Evolutionary conservation across 2,113 vertebrate genomes (phyloP), one percentile per base, ranked within the genome.

Genomic region (Pelvicachromis taeniatus): DNA sequence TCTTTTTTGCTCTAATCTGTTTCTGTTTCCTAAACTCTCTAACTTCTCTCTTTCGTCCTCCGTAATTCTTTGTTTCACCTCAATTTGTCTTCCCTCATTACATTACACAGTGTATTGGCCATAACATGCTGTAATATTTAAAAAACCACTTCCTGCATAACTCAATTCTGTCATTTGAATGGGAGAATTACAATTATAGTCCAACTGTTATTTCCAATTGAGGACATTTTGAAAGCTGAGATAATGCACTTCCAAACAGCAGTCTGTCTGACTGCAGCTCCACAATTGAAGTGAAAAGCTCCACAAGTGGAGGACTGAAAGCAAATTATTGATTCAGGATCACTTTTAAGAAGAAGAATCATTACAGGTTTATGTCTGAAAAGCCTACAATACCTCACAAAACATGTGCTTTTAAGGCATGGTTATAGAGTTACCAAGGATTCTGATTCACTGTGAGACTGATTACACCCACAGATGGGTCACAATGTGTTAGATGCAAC

Each of bases 121-220:
- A 50, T 52, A 54, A 14, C 78, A 65, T 38, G 19, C 23, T 68
- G 52, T 52, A 58, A 53, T 85, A 31, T 26, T 68, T 50, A 63
- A 63, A 73, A 61, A 81, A 73, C 52, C 61, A 13, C 77, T 80
- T 87, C 52, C 35, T 48, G 8, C n/a, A 31, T 21, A 75, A 63
- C 48, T 77, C 79, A 78, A n/a, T 80, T 73, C 79, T 78, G 6
- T 78, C 70, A 56, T 77, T 87, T 84, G 50, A 68, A 77, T 23
- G 9, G 26, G 21, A 80, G 42, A 73, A 87, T 81, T 68, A 68
- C 40, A 81, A 82, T 88, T 75, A 77, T 45, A 68, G 9, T 8
- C 31, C 55, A 86, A 79, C 85, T 80, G 68, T 73, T 29, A 83
- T 82, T 87, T 85, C 55, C 50, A 77, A 50, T 81, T 35, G 13